phyloP scores from a whole-genome alignment of 2,888 invertebrate genomes.

The Pachydiplax longipennis region DNA sequence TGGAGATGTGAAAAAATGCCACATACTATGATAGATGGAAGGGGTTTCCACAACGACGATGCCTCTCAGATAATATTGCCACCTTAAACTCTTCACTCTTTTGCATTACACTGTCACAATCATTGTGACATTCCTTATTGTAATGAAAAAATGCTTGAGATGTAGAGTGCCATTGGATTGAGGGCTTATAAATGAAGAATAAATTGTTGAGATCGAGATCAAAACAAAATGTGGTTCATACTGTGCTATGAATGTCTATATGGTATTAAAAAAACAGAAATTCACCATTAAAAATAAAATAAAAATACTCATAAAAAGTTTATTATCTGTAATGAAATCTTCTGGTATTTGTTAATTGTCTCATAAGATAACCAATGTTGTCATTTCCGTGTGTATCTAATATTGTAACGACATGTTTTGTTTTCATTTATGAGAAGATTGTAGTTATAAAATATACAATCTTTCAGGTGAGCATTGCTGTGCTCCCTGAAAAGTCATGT shows the following conservation, averaged over 20 bases:
- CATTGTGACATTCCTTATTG: neutral
- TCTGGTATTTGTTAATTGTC: slow-evolving; percentile 32
- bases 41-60: slow-evolving; percentile 26
- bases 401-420: slow-evolving; percentile 13
- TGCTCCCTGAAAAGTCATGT: slow-evolving; percentile 39
- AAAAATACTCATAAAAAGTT: neutral
- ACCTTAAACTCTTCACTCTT: slow-evolving; percentile 21
- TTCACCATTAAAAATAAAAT: neutral
- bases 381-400: slow-evolving; percentile 34
- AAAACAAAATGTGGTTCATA: slow-evolving; percentile 23
- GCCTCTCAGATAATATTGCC: slow-evolving; percentile 35
- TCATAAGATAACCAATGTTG: slow-evolving; percentile 29
- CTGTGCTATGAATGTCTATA: slow-evolving; percentile 8
- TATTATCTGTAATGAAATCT: neutral
- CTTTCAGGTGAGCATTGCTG: slow-evolving; percentile 16
- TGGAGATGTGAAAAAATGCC: neutral
- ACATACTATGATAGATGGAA: slow-evolving; percentile 19
- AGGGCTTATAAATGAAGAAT: slow-evolving; percentile 9
- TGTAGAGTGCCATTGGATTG: slow-evolving; percentile 26
- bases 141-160: slow-evolving; percentile 35
- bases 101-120: slow-evolving; percentile 46
- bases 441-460: slow-evolving; percentile 34
- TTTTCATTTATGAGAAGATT: slow-evolving; percentile 26
- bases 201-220: neutral
- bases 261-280: neutral